Conservation (phyloP, 2,888 invertebrate genomes). For the Pollenia amentaria region DNA sequence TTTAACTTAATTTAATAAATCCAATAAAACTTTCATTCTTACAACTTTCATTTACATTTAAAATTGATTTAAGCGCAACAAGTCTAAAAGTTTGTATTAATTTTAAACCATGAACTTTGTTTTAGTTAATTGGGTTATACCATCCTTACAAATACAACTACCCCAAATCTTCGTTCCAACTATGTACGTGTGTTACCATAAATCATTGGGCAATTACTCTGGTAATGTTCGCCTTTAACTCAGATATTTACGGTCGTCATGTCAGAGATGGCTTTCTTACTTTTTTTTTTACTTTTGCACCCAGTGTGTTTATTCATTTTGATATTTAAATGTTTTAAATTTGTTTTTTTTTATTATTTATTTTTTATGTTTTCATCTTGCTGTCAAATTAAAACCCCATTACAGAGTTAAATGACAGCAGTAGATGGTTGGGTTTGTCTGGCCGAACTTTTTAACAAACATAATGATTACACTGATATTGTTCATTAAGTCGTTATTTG, state of each 20-base stretch:
- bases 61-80: conserved; percentile 47
- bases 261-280: conserved; percentile 40
- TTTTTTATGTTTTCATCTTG: conserved; percentile 64
- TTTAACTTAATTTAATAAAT: not conserved
- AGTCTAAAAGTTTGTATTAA: conserved; percentile 40
- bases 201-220: conserved; percentile 60
- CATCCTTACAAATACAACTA: conserved; percentile 17
- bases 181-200: conserved; percentile 61
- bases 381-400: conserved; percentile 73
- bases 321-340: conserved; percentile 15
- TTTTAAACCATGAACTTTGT: conserved; percentile 45
- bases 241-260: conserved; percentile 55
- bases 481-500: conserved; percentile 42
- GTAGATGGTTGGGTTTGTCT: not conserved
- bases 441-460: conserved; percentile 23
- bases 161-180: conserved; percentile 32
- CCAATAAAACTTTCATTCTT: conserved; percentile 1
- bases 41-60: conserved; percentile 29
- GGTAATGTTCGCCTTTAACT: conserved; percentile 29
- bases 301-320: conserved; percentile 29
- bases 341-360: conserved; percentile 11
- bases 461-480: conserved; percentile 47
- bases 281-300: conserved; percentile 51
- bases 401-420: conserved; percentile 67
- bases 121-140: conserved; percentile 54